These are phyloP conservation scores for Chelonia mydas DNA, from an alignment of 2,797 vertebrate genomes.

Conservation along the genomic window DNA sequence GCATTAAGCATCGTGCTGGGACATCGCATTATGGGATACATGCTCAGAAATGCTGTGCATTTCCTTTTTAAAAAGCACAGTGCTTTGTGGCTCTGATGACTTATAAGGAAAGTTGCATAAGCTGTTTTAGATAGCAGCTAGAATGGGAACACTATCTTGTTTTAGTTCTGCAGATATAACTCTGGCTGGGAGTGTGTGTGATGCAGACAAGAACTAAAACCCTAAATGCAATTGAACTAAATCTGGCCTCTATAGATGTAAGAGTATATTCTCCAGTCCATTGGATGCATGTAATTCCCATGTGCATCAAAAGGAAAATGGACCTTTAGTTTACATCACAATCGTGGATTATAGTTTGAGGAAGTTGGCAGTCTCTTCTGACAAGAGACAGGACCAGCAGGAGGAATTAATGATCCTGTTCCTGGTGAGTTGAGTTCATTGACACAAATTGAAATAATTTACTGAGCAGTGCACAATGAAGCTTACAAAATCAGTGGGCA, in stretches of 20 bases:
- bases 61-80: neutral
- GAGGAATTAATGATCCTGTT: constrained; percentile 23
- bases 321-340: neutral
- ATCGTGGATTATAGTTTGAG: neutral
- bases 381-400: neutral
- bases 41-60: neutral
- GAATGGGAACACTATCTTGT: neutral
- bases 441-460: constrained; percentile 26
- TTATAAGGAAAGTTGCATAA: neutral
- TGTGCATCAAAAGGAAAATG: neutral
- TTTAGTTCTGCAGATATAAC: neutral
- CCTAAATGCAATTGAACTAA: neutral
- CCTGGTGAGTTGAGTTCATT: constrained; percentile 21
- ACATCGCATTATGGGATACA: neutral
- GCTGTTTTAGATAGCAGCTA: neutral
- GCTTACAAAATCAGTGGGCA: neutral
- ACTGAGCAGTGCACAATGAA: neutral
- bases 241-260: neutral
- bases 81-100: neutral
- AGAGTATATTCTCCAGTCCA: neutral
- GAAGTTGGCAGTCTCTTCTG: neutral
- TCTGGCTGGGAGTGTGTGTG: neutral
- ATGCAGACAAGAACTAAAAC: neutral
- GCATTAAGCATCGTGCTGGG: neutral
- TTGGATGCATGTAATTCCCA: neutral